Conservation (phyloP, 2,113 vertebrate species). For the Hippoglossus stenolepis region DNA sequence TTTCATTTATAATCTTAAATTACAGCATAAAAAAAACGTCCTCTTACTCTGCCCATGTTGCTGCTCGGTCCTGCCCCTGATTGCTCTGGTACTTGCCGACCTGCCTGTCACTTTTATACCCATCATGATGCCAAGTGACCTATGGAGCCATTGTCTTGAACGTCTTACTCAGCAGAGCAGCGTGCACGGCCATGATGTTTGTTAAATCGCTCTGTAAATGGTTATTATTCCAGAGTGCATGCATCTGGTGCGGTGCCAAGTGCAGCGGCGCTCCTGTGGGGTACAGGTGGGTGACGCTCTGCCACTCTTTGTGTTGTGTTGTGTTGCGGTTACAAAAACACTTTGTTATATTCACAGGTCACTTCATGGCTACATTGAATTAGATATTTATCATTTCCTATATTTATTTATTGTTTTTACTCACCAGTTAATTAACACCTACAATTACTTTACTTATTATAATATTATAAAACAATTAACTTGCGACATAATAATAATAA, state of each 20-base stretch:
- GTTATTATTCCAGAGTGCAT: slow-evolving; percentile 74
- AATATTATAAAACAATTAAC: too few species aligned
- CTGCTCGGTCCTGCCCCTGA: slow-evolving; percentile 30
- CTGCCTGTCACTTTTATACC: slow-evolving; percentile 70
- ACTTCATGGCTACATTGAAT: background rate
- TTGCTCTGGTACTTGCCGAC: slow-evolving; percentile 44
- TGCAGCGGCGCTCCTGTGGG: slow-evolving; percentile 32
- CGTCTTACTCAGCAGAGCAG: slow-evolving; percentile 71
- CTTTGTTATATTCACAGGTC: too few species aligned
- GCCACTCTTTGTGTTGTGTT: background rate
- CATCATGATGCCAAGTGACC: slow-evolving; percentile 68
- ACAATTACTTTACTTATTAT: too few species aligned
- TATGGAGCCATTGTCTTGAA: slow-evolving; percentile 71
- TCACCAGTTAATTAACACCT: too few species aligned
- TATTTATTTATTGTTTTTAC: too few species aligned
- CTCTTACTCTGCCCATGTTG: slow-evolving; percentile 76
- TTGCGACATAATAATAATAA: too few species aligned
- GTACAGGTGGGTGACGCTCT: slow-evolving; percentile 39
- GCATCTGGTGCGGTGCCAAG: slow-evolving; percentile 70
- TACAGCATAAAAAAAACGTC: background rate
- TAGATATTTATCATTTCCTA: too few species aligned
- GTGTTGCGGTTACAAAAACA: background rate
- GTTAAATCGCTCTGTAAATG: slow-evolving; percentile 72
- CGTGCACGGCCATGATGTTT: slow-evolving; percentile 66
- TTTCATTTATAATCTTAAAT: background rate